phyloP scores from a whole-genome alignment of 1,140 invertebrate species.

The Sycophaga agraensis region DNA sequence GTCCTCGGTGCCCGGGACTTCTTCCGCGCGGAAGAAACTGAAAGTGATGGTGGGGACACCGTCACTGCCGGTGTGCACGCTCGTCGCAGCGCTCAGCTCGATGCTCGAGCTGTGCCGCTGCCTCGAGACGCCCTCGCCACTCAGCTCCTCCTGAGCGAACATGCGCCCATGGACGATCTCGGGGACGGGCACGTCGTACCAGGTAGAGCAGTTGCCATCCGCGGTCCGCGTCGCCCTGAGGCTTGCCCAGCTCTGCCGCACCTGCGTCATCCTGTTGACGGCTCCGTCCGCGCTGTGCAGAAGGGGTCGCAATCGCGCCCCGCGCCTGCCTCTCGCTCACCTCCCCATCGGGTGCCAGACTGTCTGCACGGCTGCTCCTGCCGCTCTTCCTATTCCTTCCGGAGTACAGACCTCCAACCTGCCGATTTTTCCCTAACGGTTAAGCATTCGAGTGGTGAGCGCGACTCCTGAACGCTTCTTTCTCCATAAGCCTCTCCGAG shows the following conservation, averaged over 20 bases:
- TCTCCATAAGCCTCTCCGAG: too few relatives aligned
- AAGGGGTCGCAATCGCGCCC: too few relatives aligned
- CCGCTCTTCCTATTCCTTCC: too few relatives aligned
- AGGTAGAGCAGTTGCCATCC: slow-evolving; percentile 35
- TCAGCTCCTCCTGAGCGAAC: slow-evolving; percentile 32
- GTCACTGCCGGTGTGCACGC: slow-evolving; percentile 42
- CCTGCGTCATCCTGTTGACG: slow-evolving; percentile 49
- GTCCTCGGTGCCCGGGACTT: neutral
- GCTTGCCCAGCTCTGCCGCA: slow-evolving; percentile 40
- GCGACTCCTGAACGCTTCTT: too few relatives aligned
- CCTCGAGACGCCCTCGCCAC: neutral
- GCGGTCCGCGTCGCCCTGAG: slow-evolving; percentile 36
- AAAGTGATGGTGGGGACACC: slow-evolving; percentile 51
- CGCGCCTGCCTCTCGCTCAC: too few relatives aligned
- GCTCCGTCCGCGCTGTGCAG: too few relatives aligned
- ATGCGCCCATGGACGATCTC: slow-evolving; percentile 43
- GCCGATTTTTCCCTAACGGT: too few relatives aligned
- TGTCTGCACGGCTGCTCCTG: too few relatives aligned
- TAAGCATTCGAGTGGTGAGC: too few relatives aligned
- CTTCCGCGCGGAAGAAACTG: slow-evolving; percentile 43
- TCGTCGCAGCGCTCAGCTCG: slow-evolving; percentile 46
- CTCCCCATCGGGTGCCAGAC: too few relatives aligned
- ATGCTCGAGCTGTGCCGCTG: slow-evolving; percentile 45
- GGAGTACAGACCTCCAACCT: too few relatives aligned
- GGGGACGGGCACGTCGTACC: slow-evolving; percentile 47